Base-by-base conservation (phyloP, 1,140 invertebrate genomes). In the Eriocheir sinensis region DNA sequence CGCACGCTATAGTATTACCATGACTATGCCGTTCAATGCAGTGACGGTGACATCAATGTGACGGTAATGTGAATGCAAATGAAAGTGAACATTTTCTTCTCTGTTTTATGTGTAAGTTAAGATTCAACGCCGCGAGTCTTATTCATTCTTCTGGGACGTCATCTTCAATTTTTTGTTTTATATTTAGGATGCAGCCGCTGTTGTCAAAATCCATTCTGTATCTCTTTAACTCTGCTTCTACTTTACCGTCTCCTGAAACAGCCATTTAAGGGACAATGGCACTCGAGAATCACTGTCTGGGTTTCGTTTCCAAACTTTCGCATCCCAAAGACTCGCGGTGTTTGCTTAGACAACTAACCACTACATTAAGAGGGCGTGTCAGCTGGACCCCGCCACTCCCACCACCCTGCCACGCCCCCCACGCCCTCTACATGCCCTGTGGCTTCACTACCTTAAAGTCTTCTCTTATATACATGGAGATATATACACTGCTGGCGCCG, bases 51-150 rank as follows among this genome's bases (percentile, higher is more conserved):
- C 60, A 72, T n/a, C 60, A 72, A 72, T 21, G 60, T 72, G 60
- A 72, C 60, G 60, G n/a, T 72, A n/a, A 72, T 72, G 60, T 72
- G 27, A n/a, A 72, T 72, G 60, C n/a, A 72, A 72, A 72, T 72
- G 60, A 72, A 72, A 72, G 60, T n/a, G 60, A 72, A 72, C n/a
- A 72, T 72, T 72, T 53, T 2, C 21, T 72, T 72, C 44, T 8
- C 15, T 48, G 15, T 48, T 72, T n/a, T 12, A n/a, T n/a, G n/a
- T n/a, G n/a, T n/a, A n/a, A n/a, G n/a, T 72, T 72, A 72, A 72
- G 60, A 72, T 27, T n/a, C 27, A 21, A 21, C 60, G n/a, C 60
- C 60, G 60, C n/a, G 60, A 72, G 27, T 72, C 60, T 72, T 72
- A 4, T n/a, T n/a, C n/a, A n/a, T n/a, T n/a, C n/a, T n/a, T n/a